These are phyloP conservation scores for Zapus hudsonius DNA, from an alignment of 2,113 vertebrate species.

Conservation along the genomic window DNA sequence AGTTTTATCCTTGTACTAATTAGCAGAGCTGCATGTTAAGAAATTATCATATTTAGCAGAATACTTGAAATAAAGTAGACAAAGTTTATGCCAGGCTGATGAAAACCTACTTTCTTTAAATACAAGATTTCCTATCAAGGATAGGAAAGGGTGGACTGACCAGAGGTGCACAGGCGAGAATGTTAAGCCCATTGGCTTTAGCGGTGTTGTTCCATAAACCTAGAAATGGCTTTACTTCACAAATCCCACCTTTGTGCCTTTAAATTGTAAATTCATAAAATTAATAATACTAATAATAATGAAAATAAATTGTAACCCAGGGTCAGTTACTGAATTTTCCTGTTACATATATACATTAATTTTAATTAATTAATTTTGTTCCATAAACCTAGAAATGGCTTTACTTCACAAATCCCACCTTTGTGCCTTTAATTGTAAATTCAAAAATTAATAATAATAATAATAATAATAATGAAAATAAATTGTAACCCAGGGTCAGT, in stretches of 20 bases:
- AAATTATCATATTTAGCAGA: not conserved
- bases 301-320: not conserved
- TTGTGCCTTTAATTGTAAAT: not conserved
- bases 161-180: not conserved
- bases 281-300: not conserved
- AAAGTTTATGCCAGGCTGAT: not conserved
- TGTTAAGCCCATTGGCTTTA: not conserved
- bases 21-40: not conserved
- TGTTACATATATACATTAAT: no score
- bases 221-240: not conserved
- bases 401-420: not conserved
- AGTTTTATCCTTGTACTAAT: not conserved
- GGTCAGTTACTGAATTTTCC: not conserved
- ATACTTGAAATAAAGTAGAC: not conserved
- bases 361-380: no score
- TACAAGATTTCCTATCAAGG: constrained; percentile 30
- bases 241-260: not conserved
- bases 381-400: not conserved
- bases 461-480: not conserved
- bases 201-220: accelerated
- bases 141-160: constrained; percentile 42
- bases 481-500: not conserved
- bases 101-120: constrained; percentile 62
- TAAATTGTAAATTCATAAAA: not conserved
- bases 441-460: no score